Evolutionary conservation across 2,113 vertebrate species (phyloP), one percentile per base, ranked within the genome.

Genomic region (Euleptes europaea): DNA sequence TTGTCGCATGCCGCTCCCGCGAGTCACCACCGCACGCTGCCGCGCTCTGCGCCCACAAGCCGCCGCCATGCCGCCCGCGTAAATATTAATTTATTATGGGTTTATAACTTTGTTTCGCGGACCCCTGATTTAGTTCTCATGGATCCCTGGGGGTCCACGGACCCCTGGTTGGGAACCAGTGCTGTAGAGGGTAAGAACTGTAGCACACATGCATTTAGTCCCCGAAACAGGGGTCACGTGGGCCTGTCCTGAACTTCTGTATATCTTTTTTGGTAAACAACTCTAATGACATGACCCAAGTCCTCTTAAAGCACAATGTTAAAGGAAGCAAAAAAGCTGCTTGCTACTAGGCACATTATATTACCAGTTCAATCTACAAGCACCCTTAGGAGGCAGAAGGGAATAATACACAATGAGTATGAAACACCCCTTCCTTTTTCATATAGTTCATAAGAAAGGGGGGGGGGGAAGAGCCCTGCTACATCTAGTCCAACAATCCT

Each of bases 281-380:
- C 60, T 19, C 40, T 35, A 69, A 35, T 35, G 67, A 69, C 82
- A 57, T 71, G 80, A 80, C 81, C 80, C 38, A 80, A 90, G 38
- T 74, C 85, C 86, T 14, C 47, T 21, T 33, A 72, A 83, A 82
- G 88, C 40, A 85, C 57, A 86, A 57, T 33, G 57, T 84, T 87
- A 87, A 63, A 92, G 86, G 89, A 90, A 91, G 88, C 83, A 89
- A 80, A 49, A 86, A 66, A 23, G 4, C 75, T 90, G 66, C 82
- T 90, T 92, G 57, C 82, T 86, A 86, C 60, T 63, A 88, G 84
- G 66, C 81, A 40, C 87, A 88, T 92, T 88, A 71, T 71, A 70
- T 73, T 84, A 84, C 80, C 63, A 81, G 82, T 88, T 91, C 47
- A 82, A 0, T 12, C 84, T 72, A 73, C 83, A 75, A 63, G 76